Percentiles rank a stretch among this genome's conserved stretches.
phyloP scores from a whole-genome alignment of 2,797 vertebrate species.

The Simalia tracyae region DNA sequence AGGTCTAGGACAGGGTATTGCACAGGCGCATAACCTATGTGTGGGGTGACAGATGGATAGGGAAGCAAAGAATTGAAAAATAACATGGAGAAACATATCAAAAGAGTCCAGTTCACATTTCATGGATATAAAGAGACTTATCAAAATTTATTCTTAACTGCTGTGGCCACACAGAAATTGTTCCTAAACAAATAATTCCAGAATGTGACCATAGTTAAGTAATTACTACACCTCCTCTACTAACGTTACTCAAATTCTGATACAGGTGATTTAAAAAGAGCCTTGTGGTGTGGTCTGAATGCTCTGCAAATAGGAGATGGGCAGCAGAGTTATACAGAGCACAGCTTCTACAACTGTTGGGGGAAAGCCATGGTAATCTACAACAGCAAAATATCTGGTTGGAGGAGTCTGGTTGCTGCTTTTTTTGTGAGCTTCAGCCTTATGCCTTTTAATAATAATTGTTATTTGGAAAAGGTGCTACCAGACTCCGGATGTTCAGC shows the following conservation, averaged over 20 bases:
- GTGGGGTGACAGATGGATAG: neutral
- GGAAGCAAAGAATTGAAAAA: conserved; percentile 13
- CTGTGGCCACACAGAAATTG: neutral
- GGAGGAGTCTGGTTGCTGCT: neutral
- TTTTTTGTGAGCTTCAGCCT: neutral
- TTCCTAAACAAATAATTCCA: neutral
- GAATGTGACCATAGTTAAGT: neutral
- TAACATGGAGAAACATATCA: neutral
- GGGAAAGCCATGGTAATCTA: neutral
- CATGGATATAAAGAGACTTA: neutral
- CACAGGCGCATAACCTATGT: neutral
- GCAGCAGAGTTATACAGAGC: neutral
- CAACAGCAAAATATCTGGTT: neutral
- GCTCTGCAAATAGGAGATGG: neutral
- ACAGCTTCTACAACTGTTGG: neutral
- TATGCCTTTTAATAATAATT: neutral
- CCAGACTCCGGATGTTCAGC: neutral
- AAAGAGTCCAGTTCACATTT: neutral
- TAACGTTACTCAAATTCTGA: neutral
- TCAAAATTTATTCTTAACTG: neutral
- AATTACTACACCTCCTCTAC: neutral
- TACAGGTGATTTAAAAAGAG: neutral
- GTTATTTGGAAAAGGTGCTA: neutral
- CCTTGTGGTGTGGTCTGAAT: neutral
- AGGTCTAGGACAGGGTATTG: neutral